Evolutionary conservation across 2,113 vertebrate species (phyloP).

Genomic region (Notothenia coriiceps): DNA sequence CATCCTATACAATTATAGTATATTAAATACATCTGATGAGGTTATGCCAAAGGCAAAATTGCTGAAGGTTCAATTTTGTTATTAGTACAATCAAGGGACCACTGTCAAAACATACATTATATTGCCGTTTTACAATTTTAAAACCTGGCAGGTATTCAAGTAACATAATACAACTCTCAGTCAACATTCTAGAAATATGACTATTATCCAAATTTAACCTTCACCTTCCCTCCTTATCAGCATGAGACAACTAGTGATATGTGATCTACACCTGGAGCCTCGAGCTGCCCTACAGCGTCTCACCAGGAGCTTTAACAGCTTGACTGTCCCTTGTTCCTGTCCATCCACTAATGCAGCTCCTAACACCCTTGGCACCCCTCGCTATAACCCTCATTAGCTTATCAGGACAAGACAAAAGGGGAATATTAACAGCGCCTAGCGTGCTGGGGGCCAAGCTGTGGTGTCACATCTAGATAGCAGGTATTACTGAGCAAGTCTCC

Average conservation of each 20-base stretch:
- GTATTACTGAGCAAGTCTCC: slow-evolving; percentile 63
- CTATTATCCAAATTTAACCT: slow-evolving; percentile 9
- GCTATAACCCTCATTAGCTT: slow-evolving; percentile 79
- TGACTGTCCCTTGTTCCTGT: slow-evolving; percentile 46
- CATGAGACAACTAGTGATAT: slow-evolving; percentile 25
- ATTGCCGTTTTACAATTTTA: background rate
- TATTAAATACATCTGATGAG: background rate
- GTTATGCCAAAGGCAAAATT: background rate
- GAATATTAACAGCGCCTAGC: slow-evolving; percentile 68
- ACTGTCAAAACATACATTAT: too few relatives aligned
- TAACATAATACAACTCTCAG: background rate
- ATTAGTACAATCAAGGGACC: background rate
- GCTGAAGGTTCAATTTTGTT: background rate
- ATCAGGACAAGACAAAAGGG: slow-evolving; percentile 82
- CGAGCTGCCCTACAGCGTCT: slow-evolving; percentile 15
- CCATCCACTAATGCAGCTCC: slow-evolving; percentile 73
- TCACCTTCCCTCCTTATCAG: slow-evolving; percentile 35
- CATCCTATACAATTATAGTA: background rate
- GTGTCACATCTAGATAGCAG: slow-evolving; percentile 78
- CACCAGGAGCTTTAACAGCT: slow-evolving; percentile 48
- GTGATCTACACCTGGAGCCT: slow-evolving; percentile 31
- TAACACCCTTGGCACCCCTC: slow-evolving; percentile 64
- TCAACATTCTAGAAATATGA: background rate
- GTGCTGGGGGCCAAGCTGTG: slow-evolving; percentile 61
- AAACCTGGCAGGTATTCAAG: background rate